Base-by-base conservation (phyloP, 2,888 invertebrate species). In the Stenodera caucasica region DNA sequence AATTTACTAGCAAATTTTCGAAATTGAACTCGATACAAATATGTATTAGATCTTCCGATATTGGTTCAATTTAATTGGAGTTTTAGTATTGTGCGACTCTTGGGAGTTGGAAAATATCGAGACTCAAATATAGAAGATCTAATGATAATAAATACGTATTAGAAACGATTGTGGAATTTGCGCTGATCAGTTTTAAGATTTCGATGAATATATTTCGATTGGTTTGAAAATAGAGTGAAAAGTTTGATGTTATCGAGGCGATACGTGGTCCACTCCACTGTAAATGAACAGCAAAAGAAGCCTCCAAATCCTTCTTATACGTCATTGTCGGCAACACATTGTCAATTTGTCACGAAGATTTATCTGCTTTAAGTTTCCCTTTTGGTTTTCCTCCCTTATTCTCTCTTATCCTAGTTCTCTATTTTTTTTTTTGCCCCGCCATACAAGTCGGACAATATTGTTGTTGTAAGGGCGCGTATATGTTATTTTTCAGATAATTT, bases 271-370 rank as follows among this genome's bases (percentile, higher is more conserved):
- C 21, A 33, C 45, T 51, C 30, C 11, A 55, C 49, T 15, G 49
- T 52, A 56, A 60, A 60, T 57, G 57, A 53, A 49, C 50, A 49
- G 55, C 32, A 30, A 53, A 65, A 63, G 64, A 60, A 59, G 52
- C 57, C 52, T 45, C 63, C 23, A 33, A 57, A 60, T 63, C 60
- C 59, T 45, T 23, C 45, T 65, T 71, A 72, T 70, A 73, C 68
- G 68, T 72, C 71, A 70, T 72, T 73, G 74, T 74, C 74, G 69
- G 65, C 65, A 70, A 68, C 74, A 72, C 70, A 74, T 75, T 75
- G 75, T 75, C 75, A 75, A 75, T 76, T 76, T 76, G 76, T 76
- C 76, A 76, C 68, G 68, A 71, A 75, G 76, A 76, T 76, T 76
- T 76, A 76, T 76, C 67, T 71, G 64, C 69, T 65, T 70, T 69